phyloP scores from a whole-genome alignment of 2,888 invertebrate species.

The Phortica magna region DNA sequence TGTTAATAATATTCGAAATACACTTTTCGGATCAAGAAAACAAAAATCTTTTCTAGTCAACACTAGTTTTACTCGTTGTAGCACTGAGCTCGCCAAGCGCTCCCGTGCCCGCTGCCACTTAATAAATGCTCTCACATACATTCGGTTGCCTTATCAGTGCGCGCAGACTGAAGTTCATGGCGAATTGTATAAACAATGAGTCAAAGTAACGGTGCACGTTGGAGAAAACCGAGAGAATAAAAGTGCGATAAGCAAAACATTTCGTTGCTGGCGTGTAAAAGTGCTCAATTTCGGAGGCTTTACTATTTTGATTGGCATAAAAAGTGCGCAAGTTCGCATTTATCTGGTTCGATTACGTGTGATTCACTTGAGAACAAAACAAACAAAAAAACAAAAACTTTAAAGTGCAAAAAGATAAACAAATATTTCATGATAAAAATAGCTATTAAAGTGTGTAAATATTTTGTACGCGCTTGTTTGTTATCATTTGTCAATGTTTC shows the following conservation, averaged over 20 bases:
- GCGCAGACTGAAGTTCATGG: too few relatives aligned
- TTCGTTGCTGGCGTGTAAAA: neutral
- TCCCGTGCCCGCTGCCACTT: too few relatives aligned
- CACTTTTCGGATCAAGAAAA: too few relatives aligned
- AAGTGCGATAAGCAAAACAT: neutral
- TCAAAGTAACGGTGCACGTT: neutral
- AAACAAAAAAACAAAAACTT: neutral
- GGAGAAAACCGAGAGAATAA: neutral
- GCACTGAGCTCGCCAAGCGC: too few relatives aligned
- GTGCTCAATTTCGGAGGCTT: neutral
- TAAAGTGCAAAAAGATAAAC: neutral
- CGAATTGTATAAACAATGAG: neutral
- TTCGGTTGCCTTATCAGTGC: too few relatives aligned
- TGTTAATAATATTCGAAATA: too few relatives aligned
- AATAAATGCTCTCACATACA: too few relatives aligned
- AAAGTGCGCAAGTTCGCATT: neutral
- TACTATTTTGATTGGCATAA: neutral
- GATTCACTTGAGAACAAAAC: neutral
- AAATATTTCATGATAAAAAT: neutral
- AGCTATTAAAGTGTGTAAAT: neutral
- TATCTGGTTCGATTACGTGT: neutral
- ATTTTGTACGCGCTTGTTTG: neutral
- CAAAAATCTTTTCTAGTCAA: too few relatives aligned
- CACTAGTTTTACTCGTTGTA: too few relatives aligned
- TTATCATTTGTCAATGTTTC: neutral